Percentiles rank a stretch among this genome's conserved stretches.
Conservation (phyloP, 2,888 invertebrate species). For the Drosophila tanythrix region DNA sequence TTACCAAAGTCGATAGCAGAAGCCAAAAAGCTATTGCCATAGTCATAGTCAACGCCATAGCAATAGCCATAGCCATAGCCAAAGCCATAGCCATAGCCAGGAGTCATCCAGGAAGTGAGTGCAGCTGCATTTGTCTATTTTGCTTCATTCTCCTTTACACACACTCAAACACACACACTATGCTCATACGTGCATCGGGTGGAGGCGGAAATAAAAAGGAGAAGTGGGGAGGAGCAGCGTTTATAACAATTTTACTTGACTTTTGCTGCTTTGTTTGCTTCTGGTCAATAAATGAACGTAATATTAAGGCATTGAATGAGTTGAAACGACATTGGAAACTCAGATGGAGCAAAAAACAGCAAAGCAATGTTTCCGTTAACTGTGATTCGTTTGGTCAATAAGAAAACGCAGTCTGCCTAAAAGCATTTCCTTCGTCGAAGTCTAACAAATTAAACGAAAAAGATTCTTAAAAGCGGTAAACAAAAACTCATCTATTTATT, state of each 20-base stretch:
- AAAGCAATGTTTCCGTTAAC: constrained; percentile 51
- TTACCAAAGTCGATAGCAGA: constrained; percentile 19
- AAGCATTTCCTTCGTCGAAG: background rate
- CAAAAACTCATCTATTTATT: constrained; percentile 9
- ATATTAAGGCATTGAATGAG: constrained; percentile 68
- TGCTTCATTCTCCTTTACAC: constrained; percentile 46
- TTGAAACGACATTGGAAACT: constrained; percentile 54
- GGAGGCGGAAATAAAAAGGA: background rate
- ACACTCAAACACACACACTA: constrained; percentile 2
- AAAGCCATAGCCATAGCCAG: constrained; percentile 41
- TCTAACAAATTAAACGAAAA: background rate
- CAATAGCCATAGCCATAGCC: constrained; percentile 21
- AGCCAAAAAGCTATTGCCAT: constrained; percentile 33
- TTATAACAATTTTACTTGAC: constrained; percentile 76
- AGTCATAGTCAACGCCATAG: constrained; percentile 29
- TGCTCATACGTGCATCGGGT: background rate
- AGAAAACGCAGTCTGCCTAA: constrained; percentile 22
- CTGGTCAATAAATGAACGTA: constrained; percentile 76
- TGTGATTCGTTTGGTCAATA: constrained; percentile 49
- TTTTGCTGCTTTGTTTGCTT: constrained; percentile 66
- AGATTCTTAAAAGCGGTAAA: constrained; percentile 21
- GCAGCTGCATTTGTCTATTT: constrained; percentile 65
- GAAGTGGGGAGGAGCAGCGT: constrained; percentile 32
- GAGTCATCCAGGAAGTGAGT: constrained; percentile 60
- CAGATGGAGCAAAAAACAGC: constrained; percentile 38